Percentiles rank a stretch among this genome's conserved stretches.
phyloP scores from a whole-genome alignment of 2,888 invertebrate species.

The Gortyna flavago region DNA sequence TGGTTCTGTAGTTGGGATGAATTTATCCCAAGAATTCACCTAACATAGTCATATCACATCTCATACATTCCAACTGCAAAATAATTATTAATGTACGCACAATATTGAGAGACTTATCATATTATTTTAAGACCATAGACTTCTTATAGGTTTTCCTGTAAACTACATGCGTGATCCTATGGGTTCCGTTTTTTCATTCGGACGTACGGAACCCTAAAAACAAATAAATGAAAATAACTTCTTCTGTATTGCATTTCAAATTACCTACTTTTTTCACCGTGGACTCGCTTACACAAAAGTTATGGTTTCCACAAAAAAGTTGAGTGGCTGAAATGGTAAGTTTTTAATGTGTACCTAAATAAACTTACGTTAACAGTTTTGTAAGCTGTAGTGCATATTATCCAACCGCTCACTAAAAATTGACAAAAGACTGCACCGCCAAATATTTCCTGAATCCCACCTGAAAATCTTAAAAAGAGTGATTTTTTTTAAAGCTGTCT shows the following conservation, averaged over 20 bases:
- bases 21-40: too few species aligned
- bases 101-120: too few species aligned
- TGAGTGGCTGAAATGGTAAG: background rate
- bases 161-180: too few species aligned
- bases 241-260: background rate
- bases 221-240: background rate
- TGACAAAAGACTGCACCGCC: constrained; percentile 66
- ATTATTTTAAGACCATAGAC: too few species aligned
- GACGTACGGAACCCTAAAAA: background rate
- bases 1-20: too few species aligned
- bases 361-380: constrained; percentile 63
- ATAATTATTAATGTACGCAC: too few species aligned
- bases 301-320: background rate
- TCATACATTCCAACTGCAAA: too few species aligned
- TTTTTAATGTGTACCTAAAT: constrained; percentile 2
- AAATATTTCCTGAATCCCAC: constrained; percentile 59
- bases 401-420: constrained; percentile 71
- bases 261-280: background rate
- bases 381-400: constrained; percentile 71
- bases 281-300: constrained; percentile 5
- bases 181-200: background rate
- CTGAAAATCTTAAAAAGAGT: constrained; percentile 37
- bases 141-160: too few species aligned
- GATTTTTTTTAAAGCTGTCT: too few species aligned
- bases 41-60: too few species aligned